A percentile compares a stretch with the other conserved stretches of the same genome.
Conservation (phyloP, 2,888 invertebrate species). For the Petrolisthes cinctipes region DNA sequence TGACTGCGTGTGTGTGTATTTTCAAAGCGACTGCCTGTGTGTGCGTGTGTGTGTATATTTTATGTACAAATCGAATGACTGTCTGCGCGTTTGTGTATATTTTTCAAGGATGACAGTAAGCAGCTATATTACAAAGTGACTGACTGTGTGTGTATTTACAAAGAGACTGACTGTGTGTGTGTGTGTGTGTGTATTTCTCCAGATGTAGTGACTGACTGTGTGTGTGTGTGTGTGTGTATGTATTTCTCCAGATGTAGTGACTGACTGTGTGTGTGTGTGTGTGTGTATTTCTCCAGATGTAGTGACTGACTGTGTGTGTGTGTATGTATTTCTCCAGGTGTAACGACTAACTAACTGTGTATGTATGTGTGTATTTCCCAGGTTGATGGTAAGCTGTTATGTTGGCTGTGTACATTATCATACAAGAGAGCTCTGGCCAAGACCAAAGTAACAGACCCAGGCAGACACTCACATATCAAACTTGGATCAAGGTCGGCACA, state of each 20-base stretch:
- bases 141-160: too few species aligned
- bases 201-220: too few species aligned
- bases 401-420: conserved; percentile 95
- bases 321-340: background rate
- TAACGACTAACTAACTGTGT: background rate
- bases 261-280: background rate
- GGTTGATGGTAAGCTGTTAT: conserved; percentile 94
- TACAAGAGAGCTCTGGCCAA: conserved; percentile 92
- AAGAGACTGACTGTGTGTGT: too few species aligned
- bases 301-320: background rate
- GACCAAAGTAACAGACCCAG: conserved; percentile 85
- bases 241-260: background rate
- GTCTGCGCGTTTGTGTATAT: too few species aligned
- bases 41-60: too few species aligned
- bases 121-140: too few species aligned
- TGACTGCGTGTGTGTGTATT: too few species aligned
- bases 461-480: conserved; percentile 77
- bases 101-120: too few species aligned
- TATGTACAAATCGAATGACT: too few species aligned
- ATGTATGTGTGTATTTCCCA: conserved; percentile 70
- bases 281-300: background rate
- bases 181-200: too few species aligned
- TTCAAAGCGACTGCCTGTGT: too few species aligned
- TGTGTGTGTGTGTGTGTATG: conserved; percentile 15
- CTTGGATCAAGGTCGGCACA: conserved; percentile 68